These are phyloP conservation scores for Sapajus apella DNA, from an alignment of 2,113 vertebrate genomes.

Conservation along the genomic window DNA sequence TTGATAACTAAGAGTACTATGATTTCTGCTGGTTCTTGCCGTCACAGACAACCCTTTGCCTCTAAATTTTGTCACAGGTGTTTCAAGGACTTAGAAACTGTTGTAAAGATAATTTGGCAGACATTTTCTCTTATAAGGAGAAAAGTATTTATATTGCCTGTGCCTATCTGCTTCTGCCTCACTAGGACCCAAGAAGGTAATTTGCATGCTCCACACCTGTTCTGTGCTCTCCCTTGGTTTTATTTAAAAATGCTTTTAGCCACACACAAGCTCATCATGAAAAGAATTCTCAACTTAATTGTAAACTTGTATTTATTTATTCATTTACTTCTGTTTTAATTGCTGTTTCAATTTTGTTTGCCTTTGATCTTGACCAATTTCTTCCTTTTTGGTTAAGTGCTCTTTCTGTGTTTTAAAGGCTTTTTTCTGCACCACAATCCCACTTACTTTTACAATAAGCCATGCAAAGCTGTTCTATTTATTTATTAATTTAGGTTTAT, in stretches of 20 bases:
- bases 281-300: neutral
- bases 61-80: neutral
- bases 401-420: neutral
- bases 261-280: neutral
- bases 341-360: neutral
- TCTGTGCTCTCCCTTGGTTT: neutral
- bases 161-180: neutral
- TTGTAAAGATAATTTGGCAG: conserved; percentile 6
- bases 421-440: neutral
- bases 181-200: too few species aligned
- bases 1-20: neutral
- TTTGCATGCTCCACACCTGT: neutral
- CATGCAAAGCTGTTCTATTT: neutral
- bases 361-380: conserved; percentile 8
- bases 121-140: neutral
- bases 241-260: neutral
- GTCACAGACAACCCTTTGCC: neutral
- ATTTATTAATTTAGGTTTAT: conserved; percentile 16
- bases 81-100: neutral
- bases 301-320: neutral
- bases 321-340: neutral
- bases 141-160: neutral
- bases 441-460: neutral
- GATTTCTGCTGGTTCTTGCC: neutral
- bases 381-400: neutral